These are phyloP conservation scores for Dendrolimus houi DNA, from an alignment of 2,888 invertebrate species.

Conservation along the genomic window DNA sequence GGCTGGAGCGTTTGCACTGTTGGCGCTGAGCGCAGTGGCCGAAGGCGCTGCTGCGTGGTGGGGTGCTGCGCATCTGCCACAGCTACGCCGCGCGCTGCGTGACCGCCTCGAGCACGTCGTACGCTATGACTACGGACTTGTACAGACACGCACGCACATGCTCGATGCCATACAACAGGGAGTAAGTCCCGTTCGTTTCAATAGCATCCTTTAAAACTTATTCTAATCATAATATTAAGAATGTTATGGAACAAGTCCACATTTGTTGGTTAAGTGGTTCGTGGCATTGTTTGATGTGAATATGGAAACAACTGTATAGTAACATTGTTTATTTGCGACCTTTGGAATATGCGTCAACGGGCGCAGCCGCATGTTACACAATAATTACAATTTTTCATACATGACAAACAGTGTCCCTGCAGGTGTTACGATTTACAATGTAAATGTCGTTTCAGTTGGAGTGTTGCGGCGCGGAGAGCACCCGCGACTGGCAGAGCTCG, in stretches of 20 bases:
- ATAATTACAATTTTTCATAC: too few species aligned
- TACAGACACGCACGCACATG: constrained; percentile 42
- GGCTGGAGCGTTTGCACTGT: constrained; percentile 51
- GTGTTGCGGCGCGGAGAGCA: constrained; percentile 96
- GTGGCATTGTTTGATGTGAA: too few species aligned
- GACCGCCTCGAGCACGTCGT: constrained; percentile 38
- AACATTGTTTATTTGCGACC: too few species aligned
- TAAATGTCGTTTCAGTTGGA: constrained; percentile 74
- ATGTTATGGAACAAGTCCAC: too few species aligned
- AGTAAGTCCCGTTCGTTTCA: constrained; percentile 19
- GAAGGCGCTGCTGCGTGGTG: constrained; percentile 61
- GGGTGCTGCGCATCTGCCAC: constrained; percentile 56
- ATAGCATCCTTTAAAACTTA: too few species aligned
- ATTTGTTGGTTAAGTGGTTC: too few species aligned
- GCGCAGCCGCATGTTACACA: too few species aligned
- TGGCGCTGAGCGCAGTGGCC: constrained; percentile 51
- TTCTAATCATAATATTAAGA: too few species aligned
- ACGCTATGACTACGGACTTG: constrained; percentile 46
- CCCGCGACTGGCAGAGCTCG: constrained; percentile 88
- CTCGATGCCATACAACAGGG: constrained; percentile 56
- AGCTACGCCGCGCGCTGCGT: constrained; percentile 42
- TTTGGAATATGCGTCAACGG: too few species aligned
- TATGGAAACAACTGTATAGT: too few species aligned
- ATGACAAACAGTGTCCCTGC: too few species aligned
- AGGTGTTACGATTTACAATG: too few species aligned